A percentile compares a stretch with the other conserved stretches of the same genome.
These are phyloP conservation scores for Hemichromis elongatus DNA, from an alignment of 2,113 vertebrate species.

Conservation along the genomic window DNA sequence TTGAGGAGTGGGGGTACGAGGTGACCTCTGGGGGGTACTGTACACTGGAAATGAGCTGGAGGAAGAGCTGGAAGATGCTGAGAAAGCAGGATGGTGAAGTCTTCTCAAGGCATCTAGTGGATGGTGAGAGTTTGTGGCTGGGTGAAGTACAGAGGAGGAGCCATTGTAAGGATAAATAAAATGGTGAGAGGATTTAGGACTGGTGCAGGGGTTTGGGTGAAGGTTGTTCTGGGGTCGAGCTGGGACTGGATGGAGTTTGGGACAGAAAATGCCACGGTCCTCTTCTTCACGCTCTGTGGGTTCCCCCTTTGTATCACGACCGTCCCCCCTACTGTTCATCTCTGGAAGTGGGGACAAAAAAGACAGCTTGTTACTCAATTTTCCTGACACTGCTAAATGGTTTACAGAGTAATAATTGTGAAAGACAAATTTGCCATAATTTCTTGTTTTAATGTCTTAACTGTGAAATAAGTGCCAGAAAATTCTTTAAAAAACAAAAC, in stretches of 20 bases:
- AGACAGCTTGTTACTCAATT: not conserved
- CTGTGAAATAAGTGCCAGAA: not conserved
- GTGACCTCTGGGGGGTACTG: slow-evolving; percentile 59
- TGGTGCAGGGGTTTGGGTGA: slow-evolving; percentile 40
- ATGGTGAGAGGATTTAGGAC: slow-evolving; percentile 51
- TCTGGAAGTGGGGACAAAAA: slow-evolving; percentile 36
- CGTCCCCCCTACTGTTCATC: slow-evolving; percentile 35
- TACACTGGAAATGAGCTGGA: slow-evolving; percentile 44
- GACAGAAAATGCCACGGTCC: slow-evolving; percentile 41
- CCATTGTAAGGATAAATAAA: slow-evolving; percentile 63
- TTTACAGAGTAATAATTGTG: not conserved
- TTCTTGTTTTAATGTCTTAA: not conserved
- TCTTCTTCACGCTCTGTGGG: slow-evolving; percentile 46
- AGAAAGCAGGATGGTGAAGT: slow-evolving; percentile 50
- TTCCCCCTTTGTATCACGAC: slow-evolving; percentile 44
- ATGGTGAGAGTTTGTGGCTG: slow-evolving; percentile 48
- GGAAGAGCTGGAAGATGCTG: slow-evolving; percentile 39
- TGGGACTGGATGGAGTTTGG: slow-evolving; percentile 46
- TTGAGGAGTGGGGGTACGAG: slow-evolving; percentile 57
- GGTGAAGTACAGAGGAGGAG: slow-evolving; percentile 46
- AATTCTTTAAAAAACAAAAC: too few species aligned
- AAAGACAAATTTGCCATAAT: not conserved
- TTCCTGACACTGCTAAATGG: not conserved
- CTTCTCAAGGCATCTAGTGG: slow-evolving; percentile 59
- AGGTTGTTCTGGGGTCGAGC: slow-evolving; percentile 47